phyloP scores from a whole-genome alignment of 53 echinoderm and acorn worm genomes.

The Luidia sarsii region DNA sequence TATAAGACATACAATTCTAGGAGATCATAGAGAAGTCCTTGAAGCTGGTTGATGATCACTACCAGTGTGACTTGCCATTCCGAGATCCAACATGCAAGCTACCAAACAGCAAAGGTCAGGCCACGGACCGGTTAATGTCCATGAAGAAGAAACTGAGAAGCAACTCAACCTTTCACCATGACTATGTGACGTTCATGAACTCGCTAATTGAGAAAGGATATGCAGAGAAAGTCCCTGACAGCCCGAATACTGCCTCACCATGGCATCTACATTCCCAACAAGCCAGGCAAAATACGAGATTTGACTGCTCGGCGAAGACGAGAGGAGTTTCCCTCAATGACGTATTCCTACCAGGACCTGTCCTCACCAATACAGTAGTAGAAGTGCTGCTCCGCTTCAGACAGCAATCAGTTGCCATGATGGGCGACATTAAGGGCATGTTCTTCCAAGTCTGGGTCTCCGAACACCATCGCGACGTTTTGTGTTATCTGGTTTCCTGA shows the following conservation, averaged over 20 bases:
- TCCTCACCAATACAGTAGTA: slow-evolving; percentile 39
- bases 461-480: slow-evolving; percentile 39
- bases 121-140: slow-evolving; percentile 34
- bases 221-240: slow-evolving; percentile 45
- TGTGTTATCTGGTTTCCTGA: slow-evolving; percentile 64
- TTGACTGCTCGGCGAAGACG: slow-evolving; percentile 47
- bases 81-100: slow-evolving; percentile 36
- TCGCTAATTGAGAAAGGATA: slow-evolving; percentile 61
- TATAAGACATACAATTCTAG: slow-evolving; percentile 55
- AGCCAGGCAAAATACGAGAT: slow-evolving; percentile 42
- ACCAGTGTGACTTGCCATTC: slow-evolving; percentile 62
- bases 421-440: slow-evolving; percentile 58
- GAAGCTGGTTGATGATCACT: slow-evolving; percentile 56
- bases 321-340: slow-evolving; percentile 36
- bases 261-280: slow-evolving; percentile 12
- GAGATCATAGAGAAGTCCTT: slow-evolving; percentile 43
- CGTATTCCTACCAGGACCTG: slow-evolving; percentile 44
- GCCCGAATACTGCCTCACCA: not conserved
- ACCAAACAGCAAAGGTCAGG: slow-evolving; percentile 40
- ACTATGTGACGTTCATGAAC: slow-evolving; percentile 45
- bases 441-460: slow-evolving; percentile 64
- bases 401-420: slow-evolving; percentile 23
- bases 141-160: slow-evolving; percentile 51
- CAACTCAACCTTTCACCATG: slow-evolving; percentile 34
- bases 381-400: slow-evolving; percentile 44